Evolutionary conservation across 2,113 vertebrate species (phyloP).

Genomic region (Pseudopodoces humilis): DNA sequence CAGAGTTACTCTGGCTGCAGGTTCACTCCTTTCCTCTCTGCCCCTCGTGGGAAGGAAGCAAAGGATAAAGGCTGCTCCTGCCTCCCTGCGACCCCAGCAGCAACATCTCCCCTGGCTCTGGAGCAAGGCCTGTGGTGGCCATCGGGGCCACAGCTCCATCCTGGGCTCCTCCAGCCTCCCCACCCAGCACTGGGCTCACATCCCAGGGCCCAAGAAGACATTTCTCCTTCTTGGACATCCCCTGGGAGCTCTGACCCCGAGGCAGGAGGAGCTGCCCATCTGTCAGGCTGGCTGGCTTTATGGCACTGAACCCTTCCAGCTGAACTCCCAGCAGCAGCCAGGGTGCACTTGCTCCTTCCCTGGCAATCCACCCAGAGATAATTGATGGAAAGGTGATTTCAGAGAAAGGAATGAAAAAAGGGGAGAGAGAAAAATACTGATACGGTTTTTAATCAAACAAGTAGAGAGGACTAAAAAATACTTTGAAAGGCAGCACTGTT

Average conservation of each 20-base stretch:
- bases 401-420: not conserved
- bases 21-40: not conserved
- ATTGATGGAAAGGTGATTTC: not conserved
- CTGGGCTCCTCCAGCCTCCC: not conserved
- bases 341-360: not conserved
- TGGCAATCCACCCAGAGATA: not conserved
- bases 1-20: fast-evolving
- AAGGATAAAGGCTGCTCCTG: fast-evolving
- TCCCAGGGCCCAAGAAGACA: fast-evolving
- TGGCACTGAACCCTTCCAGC: not conserved
- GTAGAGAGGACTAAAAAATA: not conserved
- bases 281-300: fast-evolving
- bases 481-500: not conserved
- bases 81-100: not conserved
- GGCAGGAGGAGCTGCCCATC: not conserved
- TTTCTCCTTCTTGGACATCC: not conserved
- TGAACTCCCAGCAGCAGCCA: not conserved
- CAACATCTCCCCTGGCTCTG: not conserved
- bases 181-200: fast-evolving
- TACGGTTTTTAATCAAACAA: not conserved
- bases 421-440: not conserved
- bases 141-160: fast-evolving
- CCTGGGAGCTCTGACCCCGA: not conserved
- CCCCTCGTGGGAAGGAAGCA: fast-evolving
- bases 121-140: fast-evolving